These are phyloP conservation scores for Trissolcus japonicus DNA, from an alignment of 2,888 invertebrate species.

Conservation along the genomic window DNA sequence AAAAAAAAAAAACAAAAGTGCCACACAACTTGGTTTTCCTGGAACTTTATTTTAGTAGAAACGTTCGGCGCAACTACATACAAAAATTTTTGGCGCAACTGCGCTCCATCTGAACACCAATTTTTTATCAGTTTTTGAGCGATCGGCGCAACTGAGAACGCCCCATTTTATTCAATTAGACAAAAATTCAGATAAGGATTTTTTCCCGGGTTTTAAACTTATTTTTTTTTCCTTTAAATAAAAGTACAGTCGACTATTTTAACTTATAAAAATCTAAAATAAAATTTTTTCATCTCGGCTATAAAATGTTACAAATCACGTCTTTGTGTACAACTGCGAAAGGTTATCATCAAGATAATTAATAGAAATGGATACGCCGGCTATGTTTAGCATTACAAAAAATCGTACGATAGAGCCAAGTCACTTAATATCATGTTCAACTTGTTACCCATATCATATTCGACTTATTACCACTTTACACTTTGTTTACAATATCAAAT, in stretches of 20 bases:
- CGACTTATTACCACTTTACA: neutral
- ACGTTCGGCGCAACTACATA: no score
- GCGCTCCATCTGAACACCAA: neutral
- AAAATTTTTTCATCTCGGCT: neutral
- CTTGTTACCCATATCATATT: neutral
- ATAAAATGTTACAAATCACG: neutral
- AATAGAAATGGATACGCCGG: neutral
- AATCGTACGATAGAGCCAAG: slow-evolving; percentile 4
- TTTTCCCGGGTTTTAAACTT: no score
- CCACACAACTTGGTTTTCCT: no score
- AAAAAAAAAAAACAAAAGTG: no score
- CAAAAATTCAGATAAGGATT: no score
- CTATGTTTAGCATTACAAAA: slow-evolving; percentile 9
- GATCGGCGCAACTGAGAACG: no score
- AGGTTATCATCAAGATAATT: slow-evolving; percentile 9
- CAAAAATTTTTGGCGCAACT: neutral
- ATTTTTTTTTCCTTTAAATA: no score
- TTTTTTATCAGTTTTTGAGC: neutral
- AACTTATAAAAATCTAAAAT: no score
- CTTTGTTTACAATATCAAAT: slow-evolving; percentile 5
- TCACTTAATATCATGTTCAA: slow-evolving; percentile 2
- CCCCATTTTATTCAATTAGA: no score
- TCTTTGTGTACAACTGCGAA: neutral
- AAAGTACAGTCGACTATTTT: no score
- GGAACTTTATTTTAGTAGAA: no score